Evolutionary conservation across 2,797 vertebrate species (phyloP).

Genomic region (Amazona ochrocephala): DNA sequence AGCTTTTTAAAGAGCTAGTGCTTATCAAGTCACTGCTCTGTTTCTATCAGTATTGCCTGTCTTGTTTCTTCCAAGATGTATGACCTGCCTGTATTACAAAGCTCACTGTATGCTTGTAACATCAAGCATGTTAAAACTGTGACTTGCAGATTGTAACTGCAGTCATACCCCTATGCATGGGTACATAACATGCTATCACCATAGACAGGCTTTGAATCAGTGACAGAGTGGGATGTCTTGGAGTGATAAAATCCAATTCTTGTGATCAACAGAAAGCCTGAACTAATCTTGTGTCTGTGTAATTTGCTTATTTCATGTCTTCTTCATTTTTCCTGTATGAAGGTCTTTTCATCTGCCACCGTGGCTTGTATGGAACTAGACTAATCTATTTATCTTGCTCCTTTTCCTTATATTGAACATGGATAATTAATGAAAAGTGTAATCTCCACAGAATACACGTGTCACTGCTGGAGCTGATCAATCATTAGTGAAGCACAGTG

Average conservation of each 20-base stretch:
- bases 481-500: not conserved
- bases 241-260: slow-evolving; percentile 43
- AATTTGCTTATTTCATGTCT: slow-evolving; percentile 56
- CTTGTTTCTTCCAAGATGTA: not conserved
- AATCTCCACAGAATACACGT: not conserved
- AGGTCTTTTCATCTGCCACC: slow-evolving; percentile 45
- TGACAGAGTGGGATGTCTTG: not conserved
- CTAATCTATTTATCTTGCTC: slow-evolving; percentile 51
- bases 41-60: not conserved
- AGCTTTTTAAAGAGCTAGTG: not conserved
- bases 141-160: not conserved
- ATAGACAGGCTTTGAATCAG: not conserved
- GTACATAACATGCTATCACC: not conserved
- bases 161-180: not conserved
- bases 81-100: not conserved
- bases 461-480: not conserved
- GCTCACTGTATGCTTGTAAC: not conserved
- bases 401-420: not conserved
- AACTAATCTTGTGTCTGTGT: slow-evolving; percentile 43
- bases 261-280: slow-evolving; percentile 20
- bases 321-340: slow-evolving; percentile 18
- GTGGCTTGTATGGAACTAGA: not conserved
- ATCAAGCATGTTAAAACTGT: not conserved
- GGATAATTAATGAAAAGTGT: slow-evolving; percentile 1
- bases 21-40: not conserved